Evolutionary conservation across 1,140 invertebrate genomes (phyloP).

Genomic region (Pantala flavescens): DNA sequence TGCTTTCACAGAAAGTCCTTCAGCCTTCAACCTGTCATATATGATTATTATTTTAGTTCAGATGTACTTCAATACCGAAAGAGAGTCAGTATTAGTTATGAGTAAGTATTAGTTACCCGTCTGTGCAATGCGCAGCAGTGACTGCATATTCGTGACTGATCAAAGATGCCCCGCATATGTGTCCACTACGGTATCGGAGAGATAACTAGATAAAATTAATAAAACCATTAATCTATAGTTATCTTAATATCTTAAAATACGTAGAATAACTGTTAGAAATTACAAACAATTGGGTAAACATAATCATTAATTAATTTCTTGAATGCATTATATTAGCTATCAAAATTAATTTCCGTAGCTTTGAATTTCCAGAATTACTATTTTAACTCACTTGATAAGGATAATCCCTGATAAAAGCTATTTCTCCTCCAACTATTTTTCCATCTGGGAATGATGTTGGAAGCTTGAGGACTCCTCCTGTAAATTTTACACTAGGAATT

Average conservation of each 20-base stretch:
- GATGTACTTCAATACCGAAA: neutral
- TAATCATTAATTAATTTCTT: too few relatives aligned
- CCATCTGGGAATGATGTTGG: neutral
- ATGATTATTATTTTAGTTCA: neutral
- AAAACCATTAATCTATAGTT: too few relatives aligned
- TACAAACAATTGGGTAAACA: too few relatives aligned
- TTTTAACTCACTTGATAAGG: slow-evolving; percentile 30
- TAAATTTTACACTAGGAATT: too few relatives aligned
- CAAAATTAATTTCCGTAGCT: too few relatives aligned
- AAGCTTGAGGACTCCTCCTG: too few relatives aligned
- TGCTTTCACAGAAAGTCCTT: neutral
- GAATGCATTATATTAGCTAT: too few relatives aligned
- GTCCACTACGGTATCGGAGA: too few relatives aligned
- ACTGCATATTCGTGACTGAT: neutral
- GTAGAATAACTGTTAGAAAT: too few relatives aligned
- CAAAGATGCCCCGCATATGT: neutral
- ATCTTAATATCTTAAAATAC: too few relatives aligned
- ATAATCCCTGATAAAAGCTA: slow-evolving; percentile 28
- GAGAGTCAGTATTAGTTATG: neutral
- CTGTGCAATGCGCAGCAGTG: neutral
- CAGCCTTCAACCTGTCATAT: neutral
- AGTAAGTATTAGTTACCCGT: neutral
- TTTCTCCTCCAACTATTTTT: slow-evolving; percentile 30
- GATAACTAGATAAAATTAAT: too few relatives aligned
- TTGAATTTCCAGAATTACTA: too few relatives aligned